Conservation (phyloP, 1,140 invertebrate species). For the Camponotus vicinus region DNA sequence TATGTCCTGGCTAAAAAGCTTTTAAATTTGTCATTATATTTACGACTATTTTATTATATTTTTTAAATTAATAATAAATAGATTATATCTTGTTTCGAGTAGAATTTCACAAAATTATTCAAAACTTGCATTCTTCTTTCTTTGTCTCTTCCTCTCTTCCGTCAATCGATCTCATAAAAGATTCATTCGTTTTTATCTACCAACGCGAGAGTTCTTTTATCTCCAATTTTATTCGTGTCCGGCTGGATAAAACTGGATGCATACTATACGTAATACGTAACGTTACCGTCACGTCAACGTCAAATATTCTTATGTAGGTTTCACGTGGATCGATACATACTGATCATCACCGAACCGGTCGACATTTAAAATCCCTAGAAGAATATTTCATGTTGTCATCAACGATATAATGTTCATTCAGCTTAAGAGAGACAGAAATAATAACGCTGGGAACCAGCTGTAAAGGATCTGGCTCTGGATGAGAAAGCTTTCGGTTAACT, state of each 20-base stretch:
- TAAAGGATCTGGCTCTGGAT: constrained; percentile 7
- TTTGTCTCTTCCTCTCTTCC: neutral
- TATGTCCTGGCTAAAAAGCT: neutral
- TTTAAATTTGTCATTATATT: neutral
- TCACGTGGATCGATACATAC: no score
- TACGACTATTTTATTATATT: neutral
- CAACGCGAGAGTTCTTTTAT: neutral
- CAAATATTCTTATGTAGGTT: no score
- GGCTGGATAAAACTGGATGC: neutral
- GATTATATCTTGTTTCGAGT: neutral
- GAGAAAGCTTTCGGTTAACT: constrained; percentile 26
- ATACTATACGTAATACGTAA: no score
- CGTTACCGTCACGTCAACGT: no score
- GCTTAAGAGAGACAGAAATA: no score
- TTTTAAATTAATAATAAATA: neutral
- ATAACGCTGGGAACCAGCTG: no score
- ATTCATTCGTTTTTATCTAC: constrained; percentile 5
- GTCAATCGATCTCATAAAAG: constrained; percentile 7
- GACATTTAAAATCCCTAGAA: no score
- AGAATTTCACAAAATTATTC: neutral
- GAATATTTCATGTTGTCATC: no score
- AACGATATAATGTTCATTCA: no score
- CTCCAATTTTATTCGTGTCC: constrained; percentile 21
- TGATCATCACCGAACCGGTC: no score
- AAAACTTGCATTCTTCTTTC: neutral